Base-by-base conservation (phyloP, 2,888 invertebrate genomes). In the Orthonevra nobilis region DNA sequence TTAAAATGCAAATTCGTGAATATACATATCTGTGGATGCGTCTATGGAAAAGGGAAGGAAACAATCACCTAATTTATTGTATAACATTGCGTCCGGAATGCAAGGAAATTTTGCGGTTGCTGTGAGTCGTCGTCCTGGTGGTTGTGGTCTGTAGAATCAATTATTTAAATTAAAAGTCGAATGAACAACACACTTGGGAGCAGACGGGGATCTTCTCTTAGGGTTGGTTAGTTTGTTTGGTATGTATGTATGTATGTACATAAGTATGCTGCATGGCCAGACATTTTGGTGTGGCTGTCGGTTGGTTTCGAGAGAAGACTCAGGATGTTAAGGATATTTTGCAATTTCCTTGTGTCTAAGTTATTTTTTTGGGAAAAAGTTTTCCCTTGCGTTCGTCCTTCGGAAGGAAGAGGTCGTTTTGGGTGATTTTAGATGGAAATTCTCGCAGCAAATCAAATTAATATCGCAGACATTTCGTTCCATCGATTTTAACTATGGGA, bases 101-200 rank as follows among this genome's bases (percentile, higher is more conserved):
- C 17, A 30, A 34, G 52, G 61, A 61, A 73, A 68, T 61, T 40
- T 56, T 73, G 73, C 60, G 66, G 77, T 40, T 50, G 36, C 40
- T 61, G 36, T 54, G 30, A n/a, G 3, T 23, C 32, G 10, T 9
- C 61, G 66, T 64, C 58, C 23, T 50, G 52, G 15, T 36, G 38
- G 32, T 30, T 40, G 52, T 40, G 17, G 36, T 68, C 48, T 60
- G 64, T 28, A 40, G 66, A 73, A 79, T 79, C 79, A 79, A 79
- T 79, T 79, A 79, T 79, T 79, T 79, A 79, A 79, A 79, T 79
- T 79, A 79, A 79, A 79, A 79, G 79, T 79, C 79, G 73, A 79
- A 72, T 46, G 66, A 68, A 72, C 79, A 77, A 73, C 61, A 73
- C 73, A 38, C 61, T 68, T 36, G 56, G 73, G 61, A 61, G 28